Evolutionary conservation across 2,113 vertebrate genomes (phyloP).

Genomic region (Thamnaconus septentrionalis): DNA sequence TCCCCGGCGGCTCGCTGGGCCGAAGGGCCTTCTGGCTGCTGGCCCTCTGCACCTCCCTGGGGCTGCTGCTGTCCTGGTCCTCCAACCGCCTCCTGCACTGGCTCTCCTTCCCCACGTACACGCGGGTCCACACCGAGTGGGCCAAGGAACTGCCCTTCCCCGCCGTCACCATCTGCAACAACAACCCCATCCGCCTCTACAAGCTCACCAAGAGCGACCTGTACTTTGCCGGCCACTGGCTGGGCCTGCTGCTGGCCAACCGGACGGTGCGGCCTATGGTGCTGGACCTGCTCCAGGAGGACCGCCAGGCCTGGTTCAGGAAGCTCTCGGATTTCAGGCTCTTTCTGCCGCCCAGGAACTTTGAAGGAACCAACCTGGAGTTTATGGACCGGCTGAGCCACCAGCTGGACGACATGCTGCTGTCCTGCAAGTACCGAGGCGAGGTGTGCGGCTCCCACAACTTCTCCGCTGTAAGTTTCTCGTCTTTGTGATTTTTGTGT

Average conservation of each 20-base stretch:
- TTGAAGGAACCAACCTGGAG: constrained; percentile 93
- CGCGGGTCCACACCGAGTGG: constrained; percentile 91
- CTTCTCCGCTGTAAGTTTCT: constrained; percentile 94
- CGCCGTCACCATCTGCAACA: constrained; percentile 96
- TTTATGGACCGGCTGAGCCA: constrained; percentile 97
- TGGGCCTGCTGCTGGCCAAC: constrained; percentile 90
- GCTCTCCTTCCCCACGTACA: constrained; percentile 94
- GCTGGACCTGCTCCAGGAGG: constrained; percentile 88
- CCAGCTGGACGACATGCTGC: constrained; percentile 97
- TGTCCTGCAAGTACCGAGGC: constrained; percentile 96
- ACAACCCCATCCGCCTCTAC: constrained; percentile 94
- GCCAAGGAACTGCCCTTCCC: constrained; percentile 93
- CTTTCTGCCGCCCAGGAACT: constrained; percentile 93
- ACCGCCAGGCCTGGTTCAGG: constrained; percentile 90
- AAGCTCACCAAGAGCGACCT: constrained; percentile 96
- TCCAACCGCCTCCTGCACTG: constrained; percentile 93
- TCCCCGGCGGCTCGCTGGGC: constrained; percentile 78
- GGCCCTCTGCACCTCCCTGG: constrained; percentile 89
- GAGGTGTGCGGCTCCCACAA: constrained; percentile 93
- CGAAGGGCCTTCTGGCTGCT: constrained; percentile 90
- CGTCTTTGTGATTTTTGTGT: not conserved
- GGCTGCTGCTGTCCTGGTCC: constrained; percentile 92
- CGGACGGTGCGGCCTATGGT: constrained; percentile 88
- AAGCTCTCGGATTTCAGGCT: constrained; percentile 95
- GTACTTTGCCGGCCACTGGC: constrained; percentile 95